Conservation (phyloP, 2,113 vertebrate genomes). For the Chlorodrepanis virens region DNA sequence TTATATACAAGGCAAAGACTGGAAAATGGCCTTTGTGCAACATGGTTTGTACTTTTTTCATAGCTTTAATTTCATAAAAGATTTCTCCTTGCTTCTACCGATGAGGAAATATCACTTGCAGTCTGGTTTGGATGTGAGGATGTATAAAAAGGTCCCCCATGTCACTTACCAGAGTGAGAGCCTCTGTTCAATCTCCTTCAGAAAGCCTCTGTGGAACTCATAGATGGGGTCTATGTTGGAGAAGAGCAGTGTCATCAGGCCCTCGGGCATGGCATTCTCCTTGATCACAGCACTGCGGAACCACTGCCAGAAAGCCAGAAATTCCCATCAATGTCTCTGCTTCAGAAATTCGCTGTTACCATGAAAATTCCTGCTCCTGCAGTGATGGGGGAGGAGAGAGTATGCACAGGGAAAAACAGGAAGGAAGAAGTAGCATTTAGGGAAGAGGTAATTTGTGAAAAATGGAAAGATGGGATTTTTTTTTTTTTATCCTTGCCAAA, state of each 20-base stretch:
- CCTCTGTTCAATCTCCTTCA: slow-evolving; percentile 90
- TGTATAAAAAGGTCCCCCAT: rapidly evolving
- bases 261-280: slow-evolving; percentile 87
- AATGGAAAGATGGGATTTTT: not conserved
- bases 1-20: not conserved
- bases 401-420: not conserved
- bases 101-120: not conserved
- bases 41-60: rapidly evolving
- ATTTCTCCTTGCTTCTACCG: not conserved
- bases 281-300: slow-evolving; percentile 91
- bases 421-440: not conserved
- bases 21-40: not conserved
- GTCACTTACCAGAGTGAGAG: slow-evolving; percentile 85
- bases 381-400: not conserved
- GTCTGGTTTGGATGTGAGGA: rapidly evolving
- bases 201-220: slow-evolving; percentile 91
- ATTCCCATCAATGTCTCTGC: not conserved
- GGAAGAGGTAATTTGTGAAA: not conserved
- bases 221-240: slow-evolving; percentile 94
- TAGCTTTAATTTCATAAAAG: not conserved
- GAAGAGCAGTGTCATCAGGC: slow-evolving; percentile 89
- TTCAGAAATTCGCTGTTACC: not conserved
- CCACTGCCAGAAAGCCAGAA: slow-evolving; percentile 77
- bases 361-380: not conserved
- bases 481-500: not conserved